A percentile compares a stretch with the other conserved stretches of the same genome.
These are phyloP conservation scores for Chamaea fasciata DNA, from an alignment of 2,113 vertebrate genomes.

Conservation along the genomic window DNA sequence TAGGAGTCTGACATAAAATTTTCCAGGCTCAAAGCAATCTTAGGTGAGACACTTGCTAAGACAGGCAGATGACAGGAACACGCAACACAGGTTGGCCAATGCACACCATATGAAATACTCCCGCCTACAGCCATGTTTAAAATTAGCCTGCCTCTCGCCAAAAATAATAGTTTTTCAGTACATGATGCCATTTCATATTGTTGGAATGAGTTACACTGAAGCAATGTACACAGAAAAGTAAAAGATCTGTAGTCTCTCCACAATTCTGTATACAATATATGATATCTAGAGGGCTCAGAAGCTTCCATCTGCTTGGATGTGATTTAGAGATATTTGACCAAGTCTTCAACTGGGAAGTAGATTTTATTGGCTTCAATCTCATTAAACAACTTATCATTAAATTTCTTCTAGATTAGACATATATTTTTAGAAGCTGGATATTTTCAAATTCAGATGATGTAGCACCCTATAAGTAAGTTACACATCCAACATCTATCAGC, in stretches of 20 bases:
- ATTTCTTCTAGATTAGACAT: background rate
- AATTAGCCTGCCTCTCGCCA: background rate
- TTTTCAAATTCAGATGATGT: background rate
- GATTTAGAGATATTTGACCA: background rate
- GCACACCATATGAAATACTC: background rate
- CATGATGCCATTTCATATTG: background rate
- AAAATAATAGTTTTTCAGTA: constrained; percentile 13
- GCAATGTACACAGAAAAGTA: background rate
- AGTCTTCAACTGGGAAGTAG: background rate
- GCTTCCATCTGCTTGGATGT: background rate
- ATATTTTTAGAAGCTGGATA: background rate
- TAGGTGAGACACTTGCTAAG: constrained; percentile 36
- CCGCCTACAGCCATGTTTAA: background rate
- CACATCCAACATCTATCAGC: background rate
- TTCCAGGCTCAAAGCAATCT: constrained; percentile 30
- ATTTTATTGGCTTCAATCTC: background rate
- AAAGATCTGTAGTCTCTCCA: background rate
- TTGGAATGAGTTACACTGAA: background rate
- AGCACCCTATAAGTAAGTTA: background rate
- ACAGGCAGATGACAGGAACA: background rate
- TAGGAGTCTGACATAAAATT: constrained; percentile 27
- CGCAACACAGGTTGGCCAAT: background rate
- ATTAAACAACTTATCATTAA: background rate
- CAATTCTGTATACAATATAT: background rate
- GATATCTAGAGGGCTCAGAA: background rate